phyloP scores from a whole-genome alignment of 2,888 invertebrate species.

The Limnephilus lunatus region DNA sequence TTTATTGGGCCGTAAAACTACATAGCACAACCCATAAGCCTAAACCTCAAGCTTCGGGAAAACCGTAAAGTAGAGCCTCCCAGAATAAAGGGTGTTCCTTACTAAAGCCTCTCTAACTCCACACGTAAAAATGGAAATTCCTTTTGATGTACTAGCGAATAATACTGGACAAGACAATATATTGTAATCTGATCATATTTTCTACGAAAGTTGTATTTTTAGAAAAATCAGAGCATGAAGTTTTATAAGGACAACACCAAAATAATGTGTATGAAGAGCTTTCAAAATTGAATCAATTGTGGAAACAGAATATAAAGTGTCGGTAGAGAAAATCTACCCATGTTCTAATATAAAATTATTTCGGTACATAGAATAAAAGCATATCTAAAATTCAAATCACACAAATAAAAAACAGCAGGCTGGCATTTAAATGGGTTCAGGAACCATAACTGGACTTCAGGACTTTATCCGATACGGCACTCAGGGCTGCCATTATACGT shows the following conservation, averaged over 20 bases:
- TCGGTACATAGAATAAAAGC: background rate
- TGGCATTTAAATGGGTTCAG: background rate
- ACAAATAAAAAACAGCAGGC: background rate
- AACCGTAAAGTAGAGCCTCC: background rate
- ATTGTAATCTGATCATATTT: background rate
- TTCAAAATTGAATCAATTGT: background rate
- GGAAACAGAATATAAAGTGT: background rate
- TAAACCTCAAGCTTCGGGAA: background rate
- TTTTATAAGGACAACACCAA: background rate
- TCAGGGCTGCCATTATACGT: background rate
- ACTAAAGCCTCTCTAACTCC: background rate
- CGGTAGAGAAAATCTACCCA: background rate
- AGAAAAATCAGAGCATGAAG: background rate
- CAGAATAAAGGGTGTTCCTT: background rate
- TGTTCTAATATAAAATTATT: background rate
- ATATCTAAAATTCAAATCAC: background rate
- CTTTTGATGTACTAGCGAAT: background rate
- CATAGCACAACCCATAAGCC: conserved; percentile 28
- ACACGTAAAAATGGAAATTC: background rate
- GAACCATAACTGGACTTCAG: background rate
- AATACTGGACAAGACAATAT: background rate
- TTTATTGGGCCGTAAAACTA: conserved; percentile 44
- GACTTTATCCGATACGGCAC: conserved; percentile 1
- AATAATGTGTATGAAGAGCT: background rate
- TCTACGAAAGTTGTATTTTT: background rate